Evolutionary conservation across 2,888 invertebrate species (phyloP), one percentile per base, ranked within the genome.

Genomic region (Tribolium freemani): DNA sequence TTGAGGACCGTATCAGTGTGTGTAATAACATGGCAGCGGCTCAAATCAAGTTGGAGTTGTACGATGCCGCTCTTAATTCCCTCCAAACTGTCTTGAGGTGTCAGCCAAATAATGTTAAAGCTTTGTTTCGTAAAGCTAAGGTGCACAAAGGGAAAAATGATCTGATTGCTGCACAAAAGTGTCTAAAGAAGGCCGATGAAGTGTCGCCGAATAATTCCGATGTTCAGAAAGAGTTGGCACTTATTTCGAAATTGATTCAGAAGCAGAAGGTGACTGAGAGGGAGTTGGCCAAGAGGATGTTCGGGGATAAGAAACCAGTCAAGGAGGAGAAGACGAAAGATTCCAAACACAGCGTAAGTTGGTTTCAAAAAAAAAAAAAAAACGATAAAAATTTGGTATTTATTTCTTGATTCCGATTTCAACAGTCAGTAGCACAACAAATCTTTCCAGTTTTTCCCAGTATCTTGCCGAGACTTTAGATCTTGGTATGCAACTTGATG

Each of bases 1-100:
- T 96, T 30, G 95, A 96, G 64, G 94, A 95, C 82, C 88, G 96
- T 75, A 88, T 96, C 61, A 92, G 94, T 81, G 94, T 96, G 0
- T 93, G 94, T 81, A 97, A 97, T 84, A 98, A 98, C 84, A 91
- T 97, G 89, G 96, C 97, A 9, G 95, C 96, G 75, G 95, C 96
- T 9, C 97, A 97, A 87, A 90, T 97, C 77, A 96, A 96, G 88
- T 92, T 94, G 45, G 92, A 94, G 67, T 93, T 95, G 5, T 95
- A 91, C 83, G 95, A 96, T 78, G 93, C 94, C 6, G 97, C 97
- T 4, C 88, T 96, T 20, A 90, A 91, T 85, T 95, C 96, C 5
- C 93, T 97, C 26, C 93, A 94, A 60, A 90, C 91, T 82, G 97
- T 97, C 1, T 87, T 97, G 9, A 89, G 91, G 74, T 93, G 94